Percentiles rank a stretch among this genome's conserved stretches.
Conservation (phyloP, 1,140 invertebrate genomes). For the Nasonia longicornis region DNA sequence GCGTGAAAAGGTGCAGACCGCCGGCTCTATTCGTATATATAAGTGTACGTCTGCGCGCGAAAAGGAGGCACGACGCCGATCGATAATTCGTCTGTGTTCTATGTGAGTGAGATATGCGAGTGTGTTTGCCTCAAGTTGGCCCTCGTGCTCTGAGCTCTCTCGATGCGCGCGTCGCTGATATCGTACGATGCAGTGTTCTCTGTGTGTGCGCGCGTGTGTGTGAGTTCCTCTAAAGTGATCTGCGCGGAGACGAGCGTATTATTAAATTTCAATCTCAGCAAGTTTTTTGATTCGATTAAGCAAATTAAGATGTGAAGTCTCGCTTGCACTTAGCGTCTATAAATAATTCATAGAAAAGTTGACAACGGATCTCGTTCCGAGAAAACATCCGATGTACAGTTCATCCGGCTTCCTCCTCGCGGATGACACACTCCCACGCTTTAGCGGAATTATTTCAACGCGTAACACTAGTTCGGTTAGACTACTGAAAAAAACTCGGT, state of each 20-base stretch:
- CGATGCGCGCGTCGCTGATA: neutral
- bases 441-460: neutral
- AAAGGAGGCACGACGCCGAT: constrained; percentile 25
- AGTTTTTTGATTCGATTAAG: too few species aligned
- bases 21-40: neutral
- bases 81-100: constrained; percentile 27
- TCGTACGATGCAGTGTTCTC: too few species aligned
- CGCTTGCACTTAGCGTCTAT: too few species aligned
- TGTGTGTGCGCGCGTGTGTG: too few species aligned
- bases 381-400: neutral
- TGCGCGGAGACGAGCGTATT: too few species aligned
- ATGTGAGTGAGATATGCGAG: neutral
- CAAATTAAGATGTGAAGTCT: too few species aligned
- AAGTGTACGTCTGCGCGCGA: neutral
- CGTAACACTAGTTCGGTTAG: neutral
- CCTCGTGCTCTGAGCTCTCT: neutral
- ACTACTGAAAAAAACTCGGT: neutral
- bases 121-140: neutral
- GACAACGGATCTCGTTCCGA: neutral
- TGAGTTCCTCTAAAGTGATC: too few species aligned
- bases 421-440: neutral
- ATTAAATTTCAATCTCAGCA: too few species aligned
- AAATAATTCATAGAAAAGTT: too few species aligned
- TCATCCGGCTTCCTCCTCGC: neutral
- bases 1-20: neutral